Conservation (phyloP, 92 coral and sea anemone genomes). For the Scolanthus callimorphus region DNA sequence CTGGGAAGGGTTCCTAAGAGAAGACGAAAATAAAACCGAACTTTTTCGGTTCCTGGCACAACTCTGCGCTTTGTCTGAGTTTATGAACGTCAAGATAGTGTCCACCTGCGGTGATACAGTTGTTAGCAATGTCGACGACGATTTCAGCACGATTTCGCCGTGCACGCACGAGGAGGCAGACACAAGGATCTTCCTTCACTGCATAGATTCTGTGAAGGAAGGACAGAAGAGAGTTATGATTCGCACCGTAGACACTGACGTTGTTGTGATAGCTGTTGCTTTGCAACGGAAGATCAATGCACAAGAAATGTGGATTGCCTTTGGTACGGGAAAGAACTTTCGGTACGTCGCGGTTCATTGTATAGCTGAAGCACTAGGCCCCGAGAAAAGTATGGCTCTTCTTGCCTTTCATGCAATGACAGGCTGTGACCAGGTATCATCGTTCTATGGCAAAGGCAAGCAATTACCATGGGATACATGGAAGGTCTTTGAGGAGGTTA, state of each 20-base stretch:
- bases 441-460: conserved; percentile 24
- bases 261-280: conserved; percentile 13
- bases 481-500: conserved; percentile 27
- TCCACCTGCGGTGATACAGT: not conserved
- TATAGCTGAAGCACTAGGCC: conserved; percentile 28
- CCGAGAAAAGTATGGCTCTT: conserved; percentile 21
- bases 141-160: not conserved
- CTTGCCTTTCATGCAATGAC: too few relatives aligned
- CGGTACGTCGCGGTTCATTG: conserved; percentile 20
- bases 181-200: not conserved
- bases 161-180: not conserved
- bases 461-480: conserved; percentile 46
- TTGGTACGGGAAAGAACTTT: conserved; percentile 23
- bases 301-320: conserved; percentile 20
- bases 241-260: conserved; percentile 17
- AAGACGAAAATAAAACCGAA: not conserved
- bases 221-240: conserved; percentile 4
- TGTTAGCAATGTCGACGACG: not conserved
- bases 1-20: not conserved
- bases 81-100: not conserved
- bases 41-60: not conserved
- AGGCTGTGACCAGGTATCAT: conserved; percentile 23
- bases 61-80: not conserved
- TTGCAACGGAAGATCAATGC: conserved; percentile 21
- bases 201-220: not conserved